phyloP scores from a whole-genome alignment of 1,140 invertebrate species.

The Drosophila pallidifrons region DNA sequence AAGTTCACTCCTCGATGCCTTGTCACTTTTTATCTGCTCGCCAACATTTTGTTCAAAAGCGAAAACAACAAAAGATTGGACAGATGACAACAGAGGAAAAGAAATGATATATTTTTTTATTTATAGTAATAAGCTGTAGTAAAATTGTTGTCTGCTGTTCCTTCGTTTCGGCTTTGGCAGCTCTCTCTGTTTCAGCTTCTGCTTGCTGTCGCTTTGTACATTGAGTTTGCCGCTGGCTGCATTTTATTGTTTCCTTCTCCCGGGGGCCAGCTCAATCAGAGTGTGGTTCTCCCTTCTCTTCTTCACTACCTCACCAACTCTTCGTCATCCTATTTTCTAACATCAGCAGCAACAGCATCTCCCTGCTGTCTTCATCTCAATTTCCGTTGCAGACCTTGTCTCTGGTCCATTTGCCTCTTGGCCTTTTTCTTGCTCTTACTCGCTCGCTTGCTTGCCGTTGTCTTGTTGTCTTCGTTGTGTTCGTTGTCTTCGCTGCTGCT shows the following conservation, averaged over 20 bases:
- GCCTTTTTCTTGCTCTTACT: neutral
- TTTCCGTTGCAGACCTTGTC: conserved; percentile 35
- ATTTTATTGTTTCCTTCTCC: conserved; percentile 64
- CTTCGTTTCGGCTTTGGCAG: conserved; percentile 54
- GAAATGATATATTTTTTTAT: conserved; percentile 29
- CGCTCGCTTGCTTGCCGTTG: neutral
- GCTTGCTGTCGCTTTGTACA: conserved; percentile 7
- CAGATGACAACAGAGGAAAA: conserved; percentile 11
- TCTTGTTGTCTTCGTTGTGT: neutral
- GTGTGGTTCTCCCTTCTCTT: conserved; percentile 11
- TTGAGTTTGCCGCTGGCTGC: conserved; percentile 57
- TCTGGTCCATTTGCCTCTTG: conserved; percentile 16
- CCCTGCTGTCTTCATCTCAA: conserved; percentile 21
- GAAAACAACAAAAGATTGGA: neutral
- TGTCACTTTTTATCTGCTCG: too few relatives aligned
- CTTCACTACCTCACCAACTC: too few relatives aligned
- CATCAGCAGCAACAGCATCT: neutral
- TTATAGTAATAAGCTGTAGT: conserved; percentile 29
- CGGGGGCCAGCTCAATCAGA: conserved; percentile 59
- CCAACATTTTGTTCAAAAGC: neutral
- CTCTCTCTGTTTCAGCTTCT: conserved; percentile 15
- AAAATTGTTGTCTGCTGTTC: conserved; percentile 37
- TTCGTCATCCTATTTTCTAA: too few relatives aligned
- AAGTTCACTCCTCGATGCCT: too few relatives aligned
- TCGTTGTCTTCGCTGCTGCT: neutral